Evolutionary conservation across 2,888 invertebrate species (phyloP).

Genomic region (Campaea margaritaria): DNA sequence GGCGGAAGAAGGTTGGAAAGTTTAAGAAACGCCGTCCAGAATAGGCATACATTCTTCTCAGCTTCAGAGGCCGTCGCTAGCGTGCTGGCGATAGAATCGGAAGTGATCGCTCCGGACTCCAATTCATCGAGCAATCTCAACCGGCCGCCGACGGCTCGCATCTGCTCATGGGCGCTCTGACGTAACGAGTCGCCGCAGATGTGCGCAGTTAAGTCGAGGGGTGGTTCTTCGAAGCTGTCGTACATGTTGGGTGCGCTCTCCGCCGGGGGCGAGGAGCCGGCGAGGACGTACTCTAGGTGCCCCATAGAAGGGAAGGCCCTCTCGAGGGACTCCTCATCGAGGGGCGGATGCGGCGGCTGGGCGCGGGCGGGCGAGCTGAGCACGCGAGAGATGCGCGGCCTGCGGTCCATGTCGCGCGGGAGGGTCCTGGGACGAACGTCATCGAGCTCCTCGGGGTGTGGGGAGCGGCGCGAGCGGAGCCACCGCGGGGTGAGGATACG

Average conservation of each 20-base stretch:
- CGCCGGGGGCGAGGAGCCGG: conserved; percentile 91
- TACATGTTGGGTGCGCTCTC: conserved; percentile 93
- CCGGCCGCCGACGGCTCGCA: conserved; percentile 88
- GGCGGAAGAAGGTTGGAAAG: conserved; percentile 87
- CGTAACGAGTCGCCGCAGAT: conserved; percentile 90
- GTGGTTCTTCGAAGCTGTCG: conserved; percentile 91
- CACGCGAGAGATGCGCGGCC: conserved; percentile 67
- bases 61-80: conserved; percentile 86
- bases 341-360: conserved; percentile 50
- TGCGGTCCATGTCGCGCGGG: conserved; percentile 47
- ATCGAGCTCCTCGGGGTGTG: conserved; percentile 61
- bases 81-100: conserved; percentile 81
- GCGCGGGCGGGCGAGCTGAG: conserved; percentile 55
- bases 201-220: conserved; percentile 88
- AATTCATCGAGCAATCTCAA: conserved; percentile 89
- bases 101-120: conserved; percentile 87
- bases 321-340: conserved; percentile 84
- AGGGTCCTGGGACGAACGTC: conserved; percentile 48
- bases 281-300: conserved; percentile 91
- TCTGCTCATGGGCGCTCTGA: conserved; percentile 90
- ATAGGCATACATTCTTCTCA: conserved; percentile 89
- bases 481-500: conserved; percentile 73
- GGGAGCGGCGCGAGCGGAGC: conserved; percentile 67
- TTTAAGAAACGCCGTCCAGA: conserved; percentile 91
- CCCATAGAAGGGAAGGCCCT: conserved; percentile 88